These are phyloP conservation scores for Drosophila athabasca DNA, from an alignment of 1,140 invertebrate genomes.

Conservation along the genomic window DNA sequence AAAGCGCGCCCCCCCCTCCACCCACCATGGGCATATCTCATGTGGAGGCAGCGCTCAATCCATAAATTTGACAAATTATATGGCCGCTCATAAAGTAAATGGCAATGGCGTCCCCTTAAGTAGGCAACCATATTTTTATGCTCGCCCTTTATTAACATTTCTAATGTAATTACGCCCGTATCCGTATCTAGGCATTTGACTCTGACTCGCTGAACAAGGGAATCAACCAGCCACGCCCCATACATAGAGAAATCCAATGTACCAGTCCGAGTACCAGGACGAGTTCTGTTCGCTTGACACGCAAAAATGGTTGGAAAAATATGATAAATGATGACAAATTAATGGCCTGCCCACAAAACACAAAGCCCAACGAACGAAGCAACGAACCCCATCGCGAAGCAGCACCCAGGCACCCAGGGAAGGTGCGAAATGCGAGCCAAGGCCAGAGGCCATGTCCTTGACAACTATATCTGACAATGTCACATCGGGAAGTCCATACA, in stretches of 20 bases:
- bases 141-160: constrained; percentile 70
- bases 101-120: constrained; percentile 41
- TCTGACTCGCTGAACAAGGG: constrained; percentile 25
- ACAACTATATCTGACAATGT: constrained; percentile 43
- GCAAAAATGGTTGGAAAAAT: constrained; percentile 60
- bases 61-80: constrained; percentile 68
- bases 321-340: constrained; percentile 80
- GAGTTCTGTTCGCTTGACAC: constrained; percentile 59
- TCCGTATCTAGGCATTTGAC: constrained; percentile 72
- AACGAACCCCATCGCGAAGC: constrained; percentile 23
- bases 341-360: constrained; percentile 65
- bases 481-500: constrained; percentile 18
- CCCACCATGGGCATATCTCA: constrained; percentile 31
- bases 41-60: constrained; percentile 46
- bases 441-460: constrained; percentile 48
- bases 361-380: constrained; percentile 43
- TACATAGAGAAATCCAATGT: constrained; percentile 11
- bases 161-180: constrained; percentile 68
- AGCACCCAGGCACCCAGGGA: constrained; percentile 3
- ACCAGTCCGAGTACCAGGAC: constrained; percentile 20
- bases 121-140: constrained; percentile 69
- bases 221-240: constrained; percentile 44
- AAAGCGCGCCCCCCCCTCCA: background rate
- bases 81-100: constrained; percentile 65
- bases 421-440: constrained; percentile 13